These are phyloP conservation scores for Plusia festucae DNA, from an alignment of 2,888 invertebrate species.

Conservation along the genomic window DNA sequence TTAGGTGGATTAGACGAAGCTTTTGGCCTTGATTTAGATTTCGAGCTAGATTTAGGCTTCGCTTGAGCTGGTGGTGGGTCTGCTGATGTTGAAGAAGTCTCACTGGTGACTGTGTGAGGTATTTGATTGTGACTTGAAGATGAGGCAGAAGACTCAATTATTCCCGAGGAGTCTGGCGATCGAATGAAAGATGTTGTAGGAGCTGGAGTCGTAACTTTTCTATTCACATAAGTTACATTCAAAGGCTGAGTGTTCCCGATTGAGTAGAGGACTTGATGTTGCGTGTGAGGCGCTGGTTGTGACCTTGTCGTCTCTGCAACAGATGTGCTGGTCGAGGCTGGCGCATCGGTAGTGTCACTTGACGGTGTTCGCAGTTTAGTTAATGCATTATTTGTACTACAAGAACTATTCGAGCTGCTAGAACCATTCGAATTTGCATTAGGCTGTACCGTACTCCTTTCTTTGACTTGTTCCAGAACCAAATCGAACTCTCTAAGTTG, in stretches of 20 bases:
- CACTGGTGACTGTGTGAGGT: conserved; percentile 75
- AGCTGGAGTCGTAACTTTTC: conserved; percentile 77
- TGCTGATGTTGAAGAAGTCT: conserved; percentile 65
- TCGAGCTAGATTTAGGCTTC: conserved; percentile 76
- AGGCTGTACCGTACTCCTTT: conserved; percentile 91
- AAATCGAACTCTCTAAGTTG: conserved; percentile 94
- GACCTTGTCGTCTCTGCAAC: conserved; percentile 39
- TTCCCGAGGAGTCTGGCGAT: conserved; percentile 82
- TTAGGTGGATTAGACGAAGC: conserved; percentile 89
- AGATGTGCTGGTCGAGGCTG: conserved; percentile 67
- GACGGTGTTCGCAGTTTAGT: conserved; percentile 70
- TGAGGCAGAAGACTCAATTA: conserved; percentile 77
- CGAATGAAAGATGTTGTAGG: conserved; percentile 77
- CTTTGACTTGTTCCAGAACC: conserved; percentile 94
- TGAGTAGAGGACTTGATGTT: conserved; percentile 82
- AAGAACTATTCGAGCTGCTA: background rate
- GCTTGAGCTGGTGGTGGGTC: conserved; percentile 65
- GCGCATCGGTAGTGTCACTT: conserved; percentile 72
- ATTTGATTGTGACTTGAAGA: conserved; percentile 73
- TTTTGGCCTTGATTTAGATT: conserved; percentile 89
- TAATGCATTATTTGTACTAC: conserved; percentile 64
- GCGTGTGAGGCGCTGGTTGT: conserved; percentile 68
- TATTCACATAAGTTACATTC: conserved; percentile 82
- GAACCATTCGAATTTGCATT: conserved; percentile 45
- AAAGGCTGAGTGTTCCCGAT: conserved; percentile 77